Percentiles rank a stretch among this genome's conserved stretches.
Evolutionary conservation across 2,113 vertebrate species (phyloP).

Genomic region (Pomatostomus ruficeps): DNA sequence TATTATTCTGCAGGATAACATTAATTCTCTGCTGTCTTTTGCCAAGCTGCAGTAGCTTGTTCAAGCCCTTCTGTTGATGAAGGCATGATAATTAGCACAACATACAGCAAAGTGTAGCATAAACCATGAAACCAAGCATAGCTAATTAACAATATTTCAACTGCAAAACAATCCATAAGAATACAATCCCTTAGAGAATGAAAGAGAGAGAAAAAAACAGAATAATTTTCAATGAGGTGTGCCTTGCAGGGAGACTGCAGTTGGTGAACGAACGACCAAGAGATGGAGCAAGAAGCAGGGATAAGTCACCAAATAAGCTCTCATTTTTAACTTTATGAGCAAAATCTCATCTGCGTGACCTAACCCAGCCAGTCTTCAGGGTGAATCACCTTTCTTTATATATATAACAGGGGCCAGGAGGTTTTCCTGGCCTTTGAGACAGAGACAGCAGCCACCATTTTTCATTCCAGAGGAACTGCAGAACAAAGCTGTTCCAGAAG

Average conservation of each 20-base stretch:
- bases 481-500: background rate
- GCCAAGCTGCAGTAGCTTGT: background rate
- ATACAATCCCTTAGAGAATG: background rate
- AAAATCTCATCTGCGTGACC: background rate
- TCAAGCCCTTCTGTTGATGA: background rate
- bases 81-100: background rate
- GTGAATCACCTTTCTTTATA: background rate
- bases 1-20: background rate
- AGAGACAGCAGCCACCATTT: background rate
- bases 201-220: background rate
- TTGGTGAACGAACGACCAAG: background rate
- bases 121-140: background rate
- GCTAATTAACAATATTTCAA: background rate
- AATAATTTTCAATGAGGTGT: background rate
- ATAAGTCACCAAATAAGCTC: background rate
- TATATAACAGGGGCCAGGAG: background rate
- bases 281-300: slow-evolving; percentile 24
- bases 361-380: background rate
- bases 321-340: background rate
- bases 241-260: background rate
- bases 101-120: background rate
- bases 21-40: background rate
- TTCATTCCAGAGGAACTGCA: background rate
- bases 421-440: background rate
- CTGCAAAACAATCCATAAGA: background rate